Conservation (phyloP, 2,888 invertebrate species). For the Hypercompe scribonia region DNA sequence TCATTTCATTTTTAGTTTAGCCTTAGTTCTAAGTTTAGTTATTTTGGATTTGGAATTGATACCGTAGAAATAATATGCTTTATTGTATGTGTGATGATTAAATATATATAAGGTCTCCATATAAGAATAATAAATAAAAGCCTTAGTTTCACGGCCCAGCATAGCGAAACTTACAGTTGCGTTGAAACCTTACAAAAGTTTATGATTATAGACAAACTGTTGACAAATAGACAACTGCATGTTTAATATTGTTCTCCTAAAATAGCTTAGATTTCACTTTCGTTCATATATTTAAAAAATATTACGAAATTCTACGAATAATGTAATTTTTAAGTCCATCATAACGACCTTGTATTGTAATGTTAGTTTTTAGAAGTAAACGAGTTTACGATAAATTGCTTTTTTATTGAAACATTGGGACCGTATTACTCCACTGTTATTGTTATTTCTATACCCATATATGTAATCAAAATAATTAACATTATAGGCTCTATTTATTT, state of each 20-base stretch:
- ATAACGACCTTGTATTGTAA: not conserved
- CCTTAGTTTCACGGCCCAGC: not conserved
- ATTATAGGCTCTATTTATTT: too few relatives aligned
- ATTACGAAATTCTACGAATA: not conserved
- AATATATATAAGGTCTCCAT: not conserved
- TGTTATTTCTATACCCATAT: too few relatives aligned
- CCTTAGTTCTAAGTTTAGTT: not conserved
- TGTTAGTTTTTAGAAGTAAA: constrained; percentile 9
- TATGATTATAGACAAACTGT: not conserved
- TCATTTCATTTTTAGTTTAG: constrained; percentile 4
- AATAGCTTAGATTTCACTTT: not conserved
- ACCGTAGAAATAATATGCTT: not conserved
- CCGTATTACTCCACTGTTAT: not conserved
- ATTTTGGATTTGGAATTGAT: not conserved
- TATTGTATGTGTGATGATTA: not conserved
- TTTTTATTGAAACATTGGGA: not conserved
- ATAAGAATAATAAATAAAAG: not conserved
- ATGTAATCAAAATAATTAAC: too few relatives aligned
- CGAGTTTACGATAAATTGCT: not conserved
- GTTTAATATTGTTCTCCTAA: not conserved
- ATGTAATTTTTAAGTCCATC: not conserved
- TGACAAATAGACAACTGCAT: not conserved
- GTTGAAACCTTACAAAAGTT: not conserved
- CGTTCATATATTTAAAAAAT: not conserved
- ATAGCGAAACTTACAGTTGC: not conserved